Base-by-base conservation (phyloP, 2,797 vertebrate species). In the Acanthornis magna region DNA sequence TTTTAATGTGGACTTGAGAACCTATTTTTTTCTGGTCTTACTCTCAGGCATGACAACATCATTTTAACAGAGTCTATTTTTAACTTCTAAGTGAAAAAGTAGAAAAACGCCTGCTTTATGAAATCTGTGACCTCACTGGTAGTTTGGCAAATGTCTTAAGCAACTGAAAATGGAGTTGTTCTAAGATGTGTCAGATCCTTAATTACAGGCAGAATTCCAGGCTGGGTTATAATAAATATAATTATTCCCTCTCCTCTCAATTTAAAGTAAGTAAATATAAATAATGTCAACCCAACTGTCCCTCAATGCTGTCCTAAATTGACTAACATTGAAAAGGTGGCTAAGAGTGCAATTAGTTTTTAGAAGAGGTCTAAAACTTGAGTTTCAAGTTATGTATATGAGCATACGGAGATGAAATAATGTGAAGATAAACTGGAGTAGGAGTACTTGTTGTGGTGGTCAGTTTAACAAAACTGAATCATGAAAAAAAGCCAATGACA, bases 191-290 rank as follows among this genome's bases (percentile, higher is more conserved):
- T 92, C 92, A 96, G 88, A 70, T 92, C 34, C 42, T 93, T 95
- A 97, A 97, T 96, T 96, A 93, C 32, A 97, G 84, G 78, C 91
- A 91, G 78, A 79, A 42, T 95, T 96, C 74, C 84, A 92, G 61
- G 50, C 86, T 85, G 88, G 61, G 18, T 79, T 95, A 42, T 93
- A 95, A 93, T 94, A 95, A 95, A 93, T 80, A 32, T 88, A 95
- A 95, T 95, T 93, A 95, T 75, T 96, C 90, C 19, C 70, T 95
- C 27, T 27, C 3, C n/a, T 93, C 80, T 91, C 67, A 85, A 94
- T 80, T 95, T 50, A 72, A 74, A 95, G 53, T 48, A 74, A 91
- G 82, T 95, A 91, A 85, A 92, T 93, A 88, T 50, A 95, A 96
- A 78, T 96, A 88, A 90, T 55, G 77, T 70, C 70, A 88, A 66